Base-by-base conservation (phyloP, 1,140 invertebrate species). In the Drosophila pruinosa region DNA sequence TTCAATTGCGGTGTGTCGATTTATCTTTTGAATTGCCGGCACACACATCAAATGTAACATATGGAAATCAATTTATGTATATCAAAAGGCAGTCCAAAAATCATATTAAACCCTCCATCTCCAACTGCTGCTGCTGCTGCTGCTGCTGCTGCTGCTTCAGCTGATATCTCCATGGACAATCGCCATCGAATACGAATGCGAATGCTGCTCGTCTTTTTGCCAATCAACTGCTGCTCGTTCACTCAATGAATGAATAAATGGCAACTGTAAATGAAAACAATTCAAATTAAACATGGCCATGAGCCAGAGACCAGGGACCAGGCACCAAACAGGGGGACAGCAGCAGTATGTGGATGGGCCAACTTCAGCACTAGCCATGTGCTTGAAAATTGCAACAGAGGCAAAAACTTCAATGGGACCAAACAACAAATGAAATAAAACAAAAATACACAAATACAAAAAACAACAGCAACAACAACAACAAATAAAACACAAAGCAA, bases 201-300 rank as follows among this genome's bases (percentile, higher is more conserved):
- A 39, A 43, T 39, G 38, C 22, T 19, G 22, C 26, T 69, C 43
- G 56, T 70, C 19, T 65, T 54, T 61, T 68, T 80, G 63, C 73
- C 81, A 80, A 80, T 85, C 81, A 85, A 79, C 63, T 79, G 75
- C 54, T 64, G n/a, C 68, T 69, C 71, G 76, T 67, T 77, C 58
- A 53, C 56, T 75, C 68, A 73, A 86, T 86, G 81, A 76, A 76
- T 76, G 63, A 86, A 88, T 81, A 78, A 86, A 86, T 86, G 77
- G 81, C 81, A 86, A 86, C 82, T 88, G 82, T 86, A 81, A 86
- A 86, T 86, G 82, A 88, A 86, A 86, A 86, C 82, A 86, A 86
- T 86, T 86, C 82, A 86, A 86, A 86, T 86, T 86, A 86, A 86
- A 86, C 82, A 72, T 81, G 74, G 67, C 63, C 72, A 56, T 41